Conservation (phyloP, 2,888 invertebrate species). For the Protodeltote pygarga region DNA sequence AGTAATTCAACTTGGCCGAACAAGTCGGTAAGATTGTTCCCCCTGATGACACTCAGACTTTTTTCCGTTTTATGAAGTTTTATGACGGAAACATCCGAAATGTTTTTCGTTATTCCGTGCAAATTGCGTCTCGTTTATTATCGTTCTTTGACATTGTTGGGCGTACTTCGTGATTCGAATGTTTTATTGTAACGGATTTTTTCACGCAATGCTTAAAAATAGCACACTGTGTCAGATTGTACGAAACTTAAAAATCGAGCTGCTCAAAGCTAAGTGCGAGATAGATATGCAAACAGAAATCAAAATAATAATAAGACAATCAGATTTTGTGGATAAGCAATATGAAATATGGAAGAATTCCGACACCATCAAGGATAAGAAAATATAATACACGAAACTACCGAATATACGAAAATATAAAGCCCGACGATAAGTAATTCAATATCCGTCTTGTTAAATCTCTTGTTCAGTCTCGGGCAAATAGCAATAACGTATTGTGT, state of each 20-base stretch:
- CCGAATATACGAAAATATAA: background rate
- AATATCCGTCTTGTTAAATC: constrained; percentile 12
- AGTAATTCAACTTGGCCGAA: constrained; percentile 74
- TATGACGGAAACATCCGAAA: constrained; percentile 45
- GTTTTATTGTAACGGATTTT: constrained; percentile 5
- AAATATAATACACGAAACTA: background rate
- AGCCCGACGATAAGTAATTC: constrained; percentile 2
- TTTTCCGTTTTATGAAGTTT: constrained; percentile 58
- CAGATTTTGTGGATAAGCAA: no score
- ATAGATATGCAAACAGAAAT: no score
- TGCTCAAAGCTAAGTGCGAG: no score
- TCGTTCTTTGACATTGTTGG: constrained; percentile 30
- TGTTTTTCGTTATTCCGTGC: constrained; percentile 41
- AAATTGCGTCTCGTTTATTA: constrained; percentile 38
- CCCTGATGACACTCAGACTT: constrained; percentile 58
- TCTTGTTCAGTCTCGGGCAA: constrained; percentile 8
- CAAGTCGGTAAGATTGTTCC: constrained; percentile 66
- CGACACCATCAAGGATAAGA: no score
- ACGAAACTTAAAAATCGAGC: no score
- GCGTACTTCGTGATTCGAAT: constrained; percentile 8
- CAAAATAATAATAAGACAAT: no score
- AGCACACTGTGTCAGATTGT: no score
- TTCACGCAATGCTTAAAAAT: background rate
- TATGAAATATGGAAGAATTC: no score
- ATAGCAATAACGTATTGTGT: constrained; percentile 39